Evolutionary conservation across 2,888 invertebrate species (phyloP), one percentile per base, ranked within the genome.

Genomic region (Drosophila imparisetae): DNA sequence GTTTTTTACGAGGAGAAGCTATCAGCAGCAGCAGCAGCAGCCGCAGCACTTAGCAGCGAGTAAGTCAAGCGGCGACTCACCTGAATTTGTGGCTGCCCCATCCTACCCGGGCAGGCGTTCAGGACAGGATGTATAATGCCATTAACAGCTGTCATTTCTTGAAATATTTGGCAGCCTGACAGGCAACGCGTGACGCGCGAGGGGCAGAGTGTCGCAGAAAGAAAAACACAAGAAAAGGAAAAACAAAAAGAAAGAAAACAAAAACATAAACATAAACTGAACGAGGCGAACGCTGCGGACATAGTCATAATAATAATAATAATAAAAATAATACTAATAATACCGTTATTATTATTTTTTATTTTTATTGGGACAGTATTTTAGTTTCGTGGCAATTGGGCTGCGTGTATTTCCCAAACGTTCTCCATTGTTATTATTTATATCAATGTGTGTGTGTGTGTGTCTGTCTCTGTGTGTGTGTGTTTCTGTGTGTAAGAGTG

Each of bases 111-210:
- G 27, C 48, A 24, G 24, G 27, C 34, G n/a, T 52, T 58, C 48
- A 45, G 71, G 61, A 75, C 50, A 52, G 71, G 76, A 78, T 75
- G 81, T 80, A 82, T 86, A 86, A 88, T 90, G 88, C 81, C 87
- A 87, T 89, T 87, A 90, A 80, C 90, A 87, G 86, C 87, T 87
- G 87, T 88, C 90, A 90, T 86, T 83, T 81, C 75, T 72, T 81
- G 81, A 86, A 74, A 78, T 90, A 86, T 90, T 88, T 81, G 89
- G 81, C 86, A 88, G 79, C 53, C 82, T 54, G 57, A 72, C 72
- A 74, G 78, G 74, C 72, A 64, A 29, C 32, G 18, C 10, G 30
- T 24, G 10, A 27, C 24, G n/a, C n/a, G n/a, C n/a, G 52, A 15
- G 10, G n/a, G 52, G 48, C 48, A 10, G 42, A 72, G 68, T 72